Conservation (phyloP, 1,140 invertebrate genomes). For the Myzus persicae region DNA sequence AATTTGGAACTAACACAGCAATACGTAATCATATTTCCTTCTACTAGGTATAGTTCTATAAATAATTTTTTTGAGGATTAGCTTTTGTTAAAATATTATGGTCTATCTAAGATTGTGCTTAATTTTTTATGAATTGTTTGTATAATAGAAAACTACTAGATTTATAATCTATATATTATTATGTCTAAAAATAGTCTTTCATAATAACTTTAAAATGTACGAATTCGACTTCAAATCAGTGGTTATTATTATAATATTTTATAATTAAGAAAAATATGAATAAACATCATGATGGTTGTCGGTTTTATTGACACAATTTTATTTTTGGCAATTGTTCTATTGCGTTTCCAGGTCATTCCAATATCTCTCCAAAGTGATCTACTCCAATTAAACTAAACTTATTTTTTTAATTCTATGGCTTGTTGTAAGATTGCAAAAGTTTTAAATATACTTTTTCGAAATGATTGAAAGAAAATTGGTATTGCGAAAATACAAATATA, state of each 20-base stretch:
- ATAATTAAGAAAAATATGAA: too few relatives aligned
- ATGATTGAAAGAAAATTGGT: background rate
- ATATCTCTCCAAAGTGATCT: too few relatives aligned
- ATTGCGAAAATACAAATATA: background rate
- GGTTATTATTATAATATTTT: background rate
- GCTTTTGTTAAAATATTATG: background rate
- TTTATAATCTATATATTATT: background rate
- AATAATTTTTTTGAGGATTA: background rate
- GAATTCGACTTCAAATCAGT: background rate
- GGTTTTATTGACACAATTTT: too few relatives aligned
- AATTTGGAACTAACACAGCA: background rate
- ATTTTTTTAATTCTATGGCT: background rate
- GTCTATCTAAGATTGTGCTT: background rate
- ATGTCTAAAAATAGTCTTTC: background rate
- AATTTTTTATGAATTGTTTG: background rate
- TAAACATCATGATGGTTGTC: too few relatives aligned
- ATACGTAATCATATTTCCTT: background rate
- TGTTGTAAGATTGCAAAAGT: background rate
- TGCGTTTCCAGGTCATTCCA: too few relatives aligned
- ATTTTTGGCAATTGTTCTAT: too few relatives aligned
- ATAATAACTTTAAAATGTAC: background rate
- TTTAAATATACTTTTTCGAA: background rate
- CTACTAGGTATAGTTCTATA: background rate
- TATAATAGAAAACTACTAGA: background rate
- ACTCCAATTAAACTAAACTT: background rate